phyloP scores from a whole-genome alignment of 1,140 invertebrate species.

The Diorhabda carinulata region DNA sequence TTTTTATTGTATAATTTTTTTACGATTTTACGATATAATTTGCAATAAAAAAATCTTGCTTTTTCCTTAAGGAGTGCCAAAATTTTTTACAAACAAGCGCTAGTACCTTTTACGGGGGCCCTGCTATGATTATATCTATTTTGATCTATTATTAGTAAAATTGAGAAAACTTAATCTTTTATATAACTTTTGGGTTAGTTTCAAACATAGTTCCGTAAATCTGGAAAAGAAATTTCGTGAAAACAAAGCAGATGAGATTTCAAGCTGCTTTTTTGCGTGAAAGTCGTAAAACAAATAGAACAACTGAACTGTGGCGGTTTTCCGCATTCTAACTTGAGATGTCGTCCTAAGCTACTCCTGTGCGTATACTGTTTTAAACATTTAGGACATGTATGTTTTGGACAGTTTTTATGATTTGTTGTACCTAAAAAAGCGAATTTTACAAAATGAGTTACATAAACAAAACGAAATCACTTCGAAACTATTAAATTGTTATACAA shows the following conservation, averaged over 20 bases:
- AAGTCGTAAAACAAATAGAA: conserved; percentile 43
- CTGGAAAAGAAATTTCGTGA: background rate
- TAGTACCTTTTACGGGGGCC: background rate
- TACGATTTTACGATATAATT: too few species aligned
- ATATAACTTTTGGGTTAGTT: too few species aligned
- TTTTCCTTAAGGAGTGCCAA: too few species aligned
- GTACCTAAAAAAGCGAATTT: too few species aligned
- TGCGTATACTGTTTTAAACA: conserved; percentile 54
- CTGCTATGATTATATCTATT: background rate
- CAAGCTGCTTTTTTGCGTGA: conserved; percentile 36
- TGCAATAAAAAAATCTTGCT: too few species aligned
- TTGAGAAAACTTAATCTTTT: background rate
- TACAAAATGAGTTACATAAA: too few species aligned
- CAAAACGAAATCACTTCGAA: too few species aligned
- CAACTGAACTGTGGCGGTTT: conserved; percentile 35
- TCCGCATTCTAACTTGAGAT: conserved; percentile 57
- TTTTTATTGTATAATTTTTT: too few species aligned
- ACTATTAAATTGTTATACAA: too few species aligned
- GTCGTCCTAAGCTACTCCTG: conserved; percentile 46
- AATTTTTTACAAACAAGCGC: background rate
- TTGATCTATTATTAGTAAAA: background rate
- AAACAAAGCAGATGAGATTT: conserved; percentile 29
- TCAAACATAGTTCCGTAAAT: background rate
- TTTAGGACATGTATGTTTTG: conserved; percentile 20
- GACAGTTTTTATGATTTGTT: too few species aligned